Conservation (phyloP, 2,888 invertebrate species). For the Meteorus colon region DNA sequence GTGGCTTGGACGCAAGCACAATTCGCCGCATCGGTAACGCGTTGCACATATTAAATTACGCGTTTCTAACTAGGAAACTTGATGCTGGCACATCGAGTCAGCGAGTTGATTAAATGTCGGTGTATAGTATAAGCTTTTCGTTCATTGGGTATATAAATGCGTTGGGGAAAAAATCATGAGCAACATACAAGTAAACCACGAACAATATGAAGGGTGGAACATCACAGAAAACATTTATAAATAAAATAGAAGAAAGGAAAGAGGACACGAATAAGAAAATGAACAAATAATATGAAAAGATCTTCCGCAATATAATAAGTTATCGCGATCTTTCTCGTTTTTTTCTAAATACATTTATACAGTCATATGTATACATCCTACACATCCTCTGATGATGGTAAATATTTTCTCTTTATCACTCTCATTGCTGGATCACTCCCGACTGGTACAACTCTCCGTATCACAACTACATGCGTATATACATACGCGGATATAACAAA, state of each 20-base stretch:
- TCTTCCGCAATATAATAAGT: slow-evolving; percentile 2
- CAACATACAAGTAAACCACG: background rate
- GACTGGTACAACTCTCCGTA: background rate
- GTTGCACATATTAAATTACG: slow-evolving; percentile 68
- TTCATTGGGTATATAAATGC: slow-evolving; percentile 35
- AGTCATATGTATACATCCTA: background rate
- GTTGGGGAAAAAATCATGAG: slow-evolving; percentile 18
- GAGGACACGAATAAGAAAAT: background rate
- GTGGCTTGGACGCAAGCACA: slow-evolving; percentile 49
- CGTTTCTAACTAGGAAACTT: slow-evolving; percentile 62
- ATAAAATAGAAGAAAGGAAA: background rate
- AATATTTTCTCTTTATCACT: background rate
- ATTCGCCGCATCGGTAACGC: slow-evolving; percentile 55
- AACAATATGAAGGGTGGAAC: background rate
- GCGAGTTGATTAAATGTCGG: slow-evolving; percentile 56
- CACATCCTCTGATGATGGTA: no score
- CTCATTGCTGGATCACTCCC: background rate
- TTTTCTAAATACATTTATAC: slow-evolving; percentile 1
- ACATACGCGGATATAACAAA: background rate
- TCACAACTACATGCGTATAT: background rate
- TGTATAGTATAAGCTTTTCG: slow-evolving; percentile 35
- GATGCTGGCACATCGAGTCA: slow-evolving; percentile 51
- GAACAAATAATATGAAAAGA: slow-evolving; percentile 6
- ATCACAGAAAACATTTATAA: background rate
- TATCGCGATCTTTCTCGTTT: slow-evolving; percentile 14